A percentile compares a stretch with the other conserved stretches of the same genome.
phyloP scores from a whole-genome alignment of 2,113 vertebrate species.

The Elephas maximus region DNA sequence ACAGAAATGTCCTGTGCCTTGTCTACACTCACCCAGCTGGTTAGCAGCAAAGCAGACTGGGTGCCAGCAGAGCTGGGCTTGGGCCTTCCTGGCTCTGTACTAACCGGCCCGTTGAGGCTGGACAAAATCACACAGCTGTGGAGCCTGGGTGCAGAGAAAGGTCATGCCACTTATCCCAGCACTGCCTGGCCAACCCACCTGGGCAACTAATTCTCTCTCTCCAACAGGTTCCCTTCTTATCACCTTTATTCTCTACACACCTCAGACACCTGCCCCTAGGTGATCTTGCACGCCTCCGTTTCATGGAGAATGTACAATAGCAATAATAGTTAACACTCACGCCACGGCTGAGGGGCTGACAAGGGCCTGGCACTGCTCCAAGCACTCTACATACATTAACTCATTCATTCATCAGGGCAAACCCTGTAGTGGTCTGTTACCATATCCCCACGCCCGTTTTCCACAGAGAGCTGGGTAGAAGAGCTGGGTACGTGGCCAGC shows the following conservation, averaged over 20 bases:
- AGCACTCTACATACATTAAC: background rate
- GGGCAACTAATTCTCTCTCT: background rate
- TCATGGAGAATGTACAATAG: background rate
- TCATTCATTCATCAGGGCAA: background rate
- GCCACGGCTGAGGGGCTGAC: fast-evolving
- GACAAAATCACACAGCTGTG: background rate
- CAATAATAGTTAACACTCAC: background rate
- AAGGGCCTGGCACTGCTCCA: background rate
- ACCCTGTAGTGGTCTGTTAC: background rate
- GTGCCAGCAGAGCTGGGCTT: background rate
- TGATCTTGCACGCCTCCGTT: background rate
- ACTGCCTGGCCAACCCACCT: background rate
- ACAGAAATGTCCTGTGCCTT: background rate
- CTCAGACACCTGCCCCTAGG: background rate
- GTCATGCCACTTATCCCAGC: background rate
- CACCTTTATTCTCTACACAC: background rate
- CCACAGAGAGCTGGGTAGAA: background rate
- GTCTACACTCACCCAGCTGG: background rate
- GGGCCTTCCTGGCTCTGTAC: background rate
- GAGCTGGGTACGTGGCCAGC: background rate
- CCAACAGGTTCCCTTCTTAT: background rate
- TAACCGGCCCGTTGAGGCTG: background rate
- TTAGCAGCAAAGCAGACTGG: background rate
- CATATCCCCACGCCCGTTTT: background rate
- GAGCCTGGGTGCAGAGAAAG: background rate